Evolutionary conservation across 2,888 invertebrate genomes (phyloP).

Genomic region (Lucinisca nassula): DNA sequence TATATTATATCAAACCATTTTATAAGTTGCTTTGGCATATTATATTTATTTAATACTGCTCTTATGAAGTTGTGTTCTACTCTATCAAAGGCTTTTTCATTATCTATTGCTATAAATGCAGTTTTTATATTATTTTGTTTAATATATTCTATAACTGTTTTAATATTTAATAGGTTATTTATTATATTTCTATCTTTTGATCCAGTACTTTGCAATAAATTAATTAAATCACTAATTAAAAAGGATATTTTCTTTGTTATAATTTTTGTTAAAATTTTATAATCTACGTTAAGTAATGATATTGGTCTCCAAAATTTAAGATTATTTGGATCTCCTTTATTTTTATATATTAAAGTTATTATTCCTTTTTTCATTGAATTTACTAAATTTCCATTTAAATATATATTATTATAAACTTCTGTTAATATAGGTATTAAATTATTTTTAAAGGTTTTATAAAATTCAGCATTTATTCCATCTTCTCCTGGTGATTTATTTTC

Average conservation of each 20-base stretch:
- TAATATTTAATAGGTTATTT: not conserved
- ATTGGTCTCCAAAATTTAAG: too few species aligned
- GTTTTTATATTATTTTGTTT: not conserved
- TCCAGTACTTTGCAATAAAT: not conserved
- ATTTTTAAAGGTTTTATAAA: too few species aligned
- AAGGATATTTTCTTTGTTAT: not conserved
- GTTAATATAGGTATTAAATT: too few species aligned
- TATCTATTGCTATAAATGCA: not conserved
- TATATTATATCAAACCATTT: slow-evolving; percentile 16
- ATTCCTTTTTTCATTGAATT: too few species aligned
- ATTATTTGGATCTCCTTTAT: not conserved
- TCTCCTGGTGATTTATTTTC: too few species aligned
- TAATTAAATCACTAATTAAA: not conserved
- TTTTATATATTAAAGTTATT: not conserved
- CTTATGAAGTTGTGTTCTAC: not conserved
- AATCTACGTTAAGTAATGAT: not conserved
- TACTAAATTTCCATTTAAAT: too few species aligned
- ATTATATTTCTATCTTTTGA: not conserved
- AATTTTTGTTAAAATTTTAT: not conserved
- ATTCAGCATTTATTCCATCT: too few species aligned
- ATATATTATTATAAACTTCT: too few species aligned
- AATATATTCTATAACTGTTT: not conserved
- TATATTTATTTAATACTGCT: slow-evolving; percentile 5
- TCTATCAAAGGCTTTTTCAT: not conserved
- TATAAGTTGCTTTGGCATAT: not conserved